A percentile compares a stretch with the other conserved stretches of the same genome.
Conservation (phyloP, 2,888 invertebrate species). For the Zele albiditarsus region DNA sequence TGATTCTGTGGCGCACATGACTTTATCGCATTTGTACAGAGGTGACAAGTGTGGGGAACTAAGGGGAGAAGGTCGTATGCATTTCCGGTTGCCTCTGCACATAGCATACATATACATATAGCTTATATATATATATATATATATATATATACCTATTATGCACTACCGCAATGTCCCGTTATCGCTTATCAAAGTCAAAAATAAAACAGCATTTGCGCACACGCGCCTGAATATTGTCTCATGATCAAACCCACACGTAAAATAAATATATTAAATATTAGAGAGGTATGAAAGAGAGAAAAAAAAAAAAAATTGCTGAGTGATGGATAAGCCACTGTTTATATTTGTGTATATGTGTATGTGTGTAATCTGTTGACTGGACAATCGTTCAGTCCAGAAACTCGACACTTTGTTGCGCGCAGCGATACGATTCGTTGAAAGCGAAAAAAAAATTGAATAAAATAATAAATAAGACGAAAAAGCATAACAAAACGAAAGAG, state of each 20-base stretch:
- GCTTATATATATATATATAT: not conserved
- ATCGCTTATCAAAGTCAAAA: not conserved
- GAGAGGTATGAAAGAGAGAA: not conserved
- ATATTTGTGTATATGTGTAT: not conserved
- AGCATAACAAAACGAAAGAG: not conserved
- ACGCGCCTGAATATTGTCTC: not conserved
- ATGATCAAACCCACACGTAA: not conserved
- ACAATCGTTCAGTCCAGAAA: conserved; percentile 12
- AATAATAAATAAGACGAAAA: not conserved
- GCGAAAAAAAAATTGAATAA: conserved; percentile 13
- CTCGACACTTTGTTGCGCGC: conserved; percentile 22
- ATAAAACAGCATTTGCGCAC: not conserved
- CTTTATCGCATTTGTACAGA: not conserved
- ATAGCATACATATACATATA: not conserved
- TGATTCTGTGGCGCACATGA: not conserved
- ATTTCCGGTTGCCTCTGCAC: conserved; percentile 32
- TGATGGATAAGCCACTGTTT: not conserved
- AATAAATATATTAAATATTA: not conserved
- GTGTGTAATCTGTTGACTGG: not conserved
- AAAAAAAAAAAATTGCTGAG: not conserved
- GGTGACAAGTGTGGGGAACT: conserved; percentile 5
- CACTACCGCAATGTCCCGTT: not conserved
- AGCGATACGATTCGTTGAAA: conserved; percentile 25
- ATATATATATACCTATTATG: not conserved
- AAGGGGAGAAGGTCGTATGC: conserved; percentile 5